These are phyloP conservation scores for Cichlasoma orientale DNA, from an alignment of 2,797 vertebrate genomes.

Conservation along the genomic window DNA sequence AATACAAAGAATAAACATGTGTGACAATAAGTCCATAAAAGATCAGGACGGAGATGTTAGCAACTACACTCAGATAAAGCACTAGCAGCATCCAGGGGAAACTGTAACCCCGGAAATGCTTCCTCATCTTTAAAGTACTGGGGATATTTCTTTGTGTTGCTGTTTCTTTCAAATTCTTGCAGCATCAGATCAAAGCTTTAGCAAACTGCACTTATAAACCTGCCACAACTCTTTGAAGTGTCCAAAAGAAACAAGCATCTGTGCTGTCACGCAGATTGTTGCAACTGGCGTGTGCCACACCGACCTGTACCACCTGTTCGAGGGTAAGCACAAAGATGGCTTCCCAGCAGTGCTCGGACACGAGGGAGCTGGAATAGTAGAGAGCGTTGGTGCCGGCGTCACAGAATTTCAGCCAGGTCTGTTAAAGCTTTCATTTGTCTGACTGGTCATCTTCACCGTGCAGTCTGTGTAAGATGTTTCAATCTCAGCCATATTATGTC, in stretches of 20 bases:
- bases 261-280: constrained; percentile 62
- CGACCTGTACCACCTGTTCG: constrained; percentile 79
- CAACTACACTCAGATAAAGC: neutral
- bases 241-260: neutral
- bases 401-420: constrained; percentile 79
- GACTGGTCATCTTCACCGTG: neutral
- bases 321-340: constrained; percentile 62
- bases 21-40: neutral
- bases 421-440: neutral
- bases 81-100: neutral
- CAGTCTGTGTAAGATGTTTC: neutral
- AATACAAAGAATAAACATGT: neutral
- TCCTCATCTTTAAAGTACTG: no score
- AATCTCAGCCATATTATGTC: rapidly evolving
- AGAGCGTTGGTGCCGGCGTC: constrained; percentile 80
- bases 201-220: neutral
- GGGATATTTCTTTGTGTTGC: neutral
- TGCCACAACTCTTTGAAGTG: neutral
- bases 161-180: neutral
- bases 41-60: neutral
- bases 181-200: neutral
- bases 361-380: constrained; percentile 78
- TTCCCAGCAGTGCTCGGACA: constrained; percentile 82
- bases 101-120: neutral
- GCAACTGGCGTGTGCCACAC: constrained; percentile 79